A percentile compares a stretch with the other conserved stretches of the same genome.
Evolutionary conservation across 2,113 vertebrate genomes (phyloP).

Genomic region (Strigops habroptila): DNA sequence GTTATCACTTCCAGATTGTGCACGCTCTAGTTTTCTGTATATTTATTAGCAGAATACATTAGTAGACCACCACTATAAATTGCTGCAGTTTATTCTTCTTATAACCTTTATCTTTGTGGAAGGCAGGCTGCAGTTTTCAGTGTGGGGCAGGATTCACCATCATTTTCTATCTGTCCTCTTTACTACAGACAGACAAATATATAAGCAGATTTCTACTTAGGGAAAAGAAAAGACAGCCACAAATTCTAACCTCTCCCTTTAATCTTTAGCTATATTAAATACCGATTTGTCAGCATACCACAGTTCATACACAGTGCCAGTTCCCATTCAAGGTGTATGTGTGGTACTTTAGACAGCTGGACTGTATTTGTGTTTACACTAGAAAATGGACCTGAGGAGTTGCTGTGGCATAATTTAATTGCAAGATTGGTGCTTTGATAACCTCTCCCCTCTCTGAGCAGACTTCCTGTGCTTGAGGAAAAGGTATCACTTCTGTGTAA

Average conservation of each 20-base stretch:
- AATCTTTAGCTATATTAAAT: background rate
- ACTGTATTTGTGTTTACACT: background rate
- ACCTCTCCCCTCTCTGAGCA: background rate
- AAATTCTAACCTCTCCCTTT: background rate
- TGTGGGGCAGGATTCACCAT: too few species aligned
- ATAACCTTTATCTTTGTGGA: background rate
- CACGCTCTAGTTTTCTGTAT: background rate
- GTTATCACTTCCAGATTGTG: background rate
- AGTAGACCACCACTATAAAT: fast-evolving
- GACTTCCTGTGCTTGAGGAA: background rate
- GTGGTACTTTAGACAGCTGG: background rate
- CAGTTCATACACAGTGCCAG: fast-evolving
- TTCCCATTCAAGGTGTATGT: background rate
- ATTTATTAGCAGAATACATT: background rate
- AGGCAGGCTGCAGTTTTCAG: background rate
- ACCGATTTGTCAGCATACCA: fast-evolving
- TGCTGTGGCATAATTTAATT: background rate
- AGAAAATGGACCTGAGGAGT: background rate
- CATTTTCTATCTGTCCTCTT: background rate
- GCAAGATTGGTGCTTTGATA: fast-evolving
- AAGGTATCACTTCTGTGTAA: background rate
- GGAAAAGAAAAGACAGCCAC: background rate
- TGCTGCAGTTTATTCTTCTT: background rate
- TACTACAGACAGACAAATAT: background rate
- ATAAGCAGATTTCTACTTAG: background rate